Percentiles rank a stretch among this genome's conserved stretches.
Conservation (phyloP, 2,888 invertebrate genomes). For the Pharmacophagus antenor region DNA sequence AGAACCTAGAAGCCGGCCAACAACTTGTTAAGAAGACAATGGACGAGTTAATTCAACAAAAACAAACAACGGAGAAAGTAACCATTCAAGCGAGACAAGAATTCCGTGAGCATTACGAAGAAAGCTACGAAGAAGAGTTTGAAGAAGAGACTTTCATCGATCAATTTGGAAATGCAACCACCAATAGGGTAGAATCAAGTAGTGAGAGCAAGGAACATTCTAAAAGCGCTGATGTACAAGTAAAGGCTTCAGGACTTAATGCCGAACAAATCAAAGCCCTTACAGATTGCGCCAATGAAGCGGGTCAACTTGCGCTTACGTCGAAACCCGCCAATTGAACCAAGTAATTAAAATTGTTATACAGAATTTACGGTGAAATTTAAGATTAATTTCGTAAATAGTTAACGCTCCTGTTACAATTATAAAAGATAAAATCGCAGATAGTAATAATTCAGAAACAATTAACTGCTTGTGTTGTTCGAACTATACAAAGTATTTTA, state of each 20-base stretch:
- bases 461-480: conserved; percentile 29
- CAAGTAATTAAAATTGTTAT: conserved; percentile 54
- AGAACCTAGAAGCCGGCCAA: conserved; percentile 68
- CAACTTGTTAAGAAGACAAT: conserved; percentile 73
- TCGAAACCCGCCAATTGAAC: conserved; percentile 71
- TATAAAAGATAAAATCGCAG: conserved; percentile 41
- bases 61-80: conserved; percentile 64
- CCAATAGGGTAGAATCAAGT: conserved; percentile 71
- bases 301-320: conserved; percentile 75
- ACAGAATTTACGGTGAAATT: conserved; percentile 25
- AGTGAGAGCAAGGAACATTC: conserved; percentile 76
- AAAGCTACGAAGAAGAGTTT: conserved; percentile 76
- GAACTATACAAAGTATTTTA: conserved; percentile 28
- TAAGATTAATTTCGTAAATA: background rate
- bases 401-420: conserved; percentile 14
- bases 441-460: conserved; percentile 32
- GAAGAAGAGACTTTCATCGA: conserved; percentile 75
- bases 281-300: conserved; percentile 73
- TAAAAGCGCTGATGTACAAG: conserved; percentile 73
- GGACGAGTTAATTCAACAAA: conserved; percentile 69
- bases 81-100: conserved; percentile 75
- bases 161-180: conserved; percentile 68
- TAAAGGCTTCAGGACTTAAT: conserved; percentile 73
- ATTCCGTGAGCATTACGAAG: conserved; percentile 70
- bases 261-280: conserved; percentile 72